Conservation (phyloP, 2,888 invertebrate genomes). For the Gastrophysa polygoni region DNA sequence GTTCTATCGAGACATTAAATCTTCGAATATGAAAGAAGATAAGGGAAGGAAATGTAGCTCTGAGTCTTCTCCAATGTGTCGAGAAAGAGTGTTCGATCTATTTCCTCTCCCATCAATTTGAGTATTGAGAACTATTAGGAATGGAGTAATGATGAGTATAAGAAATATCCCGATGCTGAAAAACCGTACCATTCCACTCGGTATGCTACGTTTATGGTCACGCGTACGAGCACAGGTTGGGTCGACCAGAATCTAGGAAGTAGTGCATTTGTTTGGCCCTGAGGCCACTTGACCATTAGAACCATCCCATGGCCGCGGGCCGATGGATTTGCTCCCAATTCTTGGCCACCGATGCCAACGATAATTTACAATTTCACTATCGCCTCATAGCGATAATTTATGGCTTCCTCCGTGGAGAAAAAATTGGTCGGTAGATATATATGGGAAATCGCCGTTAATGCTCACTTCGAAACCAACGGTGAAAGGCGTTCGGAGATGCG, state of each 20-base stretch:
- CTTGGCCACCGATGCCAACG: conserved; percentile 14
- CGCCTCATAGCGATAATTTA: conserved; percentile 19
- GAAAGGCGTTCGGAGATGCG: conserved; percentile 2
- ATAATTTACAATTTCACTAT: conserved; percentile 24
- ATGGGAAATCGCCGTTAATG: conserved; percentile 2
- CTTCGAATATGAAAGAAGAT: too few relatives aligned
- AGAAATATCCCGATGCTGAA: too few relatives aligned
- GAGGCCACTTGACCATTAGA: conserved; percentile 21
- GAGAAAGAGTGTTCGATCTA: too few relatives aligned
- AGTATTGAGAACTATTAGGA: too few relatives aligned
- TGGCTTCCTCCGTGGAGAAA: conserved; percentile 9
- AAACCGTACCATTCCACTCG: too few relatives aligned
- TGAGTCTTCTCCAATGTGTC: too few relatives aligned
- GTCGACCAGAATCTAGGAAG: conserved; percentile 26
- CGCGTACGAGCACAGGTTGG: not conserved
- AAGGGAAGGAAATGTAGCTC: too few relatives aligned
- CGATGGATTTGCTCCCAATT: conserved; percentile 28
- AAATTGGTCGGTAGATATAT: conserved; percentile 1
- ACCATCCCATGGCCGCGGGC: conserved; percentile 28
- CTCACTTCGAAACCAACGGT: not conserved
- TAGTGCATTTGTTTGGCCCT: conserved; percentile 25
- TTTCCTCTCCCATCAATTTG: too few relatives aligned
- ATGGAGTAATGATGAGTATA: too few relatives aligned
- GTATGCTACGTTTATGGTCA: not conserved
- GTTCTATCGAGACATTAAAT: too few relatives aligned